Evolutionary conservation across 1,140 invertebrate genomes (phyloP), one percentile per base, ranked within the genome.

Genomic region (Lepidurus apus): DNA sequence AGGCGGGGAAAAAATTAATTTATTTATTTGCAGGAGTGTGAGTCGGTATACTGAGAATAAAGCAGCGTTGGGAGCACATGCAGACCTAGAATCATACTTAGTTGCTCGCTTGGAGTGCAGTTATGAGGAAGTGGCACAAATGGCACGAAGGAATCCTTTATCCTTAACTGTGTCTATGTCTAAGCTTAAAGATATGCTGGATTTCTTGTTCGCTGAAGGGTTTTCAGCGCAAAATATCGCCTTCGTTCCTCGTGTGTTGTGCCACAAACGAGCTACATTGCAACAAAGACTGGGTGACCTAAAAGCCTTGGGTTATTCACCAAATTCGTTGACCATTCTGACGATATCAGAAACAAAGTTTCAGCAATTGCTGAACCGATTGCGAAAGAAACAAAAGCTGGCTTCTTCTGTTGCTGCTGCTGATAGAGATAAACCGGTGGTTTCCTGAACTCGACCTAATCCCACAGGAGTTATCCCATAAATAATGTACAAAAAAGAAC

Each of bases 121-220:
- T 43, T 78, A 83, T 1, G 83, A 81, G 73, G 82, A 84, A 75
- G 82, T 85, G 1, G 84, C 85, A 74, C 81, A 79, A 21, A 83
- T 88, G 76, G 85, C 86, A 80, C 80, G 80, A 26, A 86, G 82
- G 79, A 84, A 87, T 79, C 87, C 87, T 7, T 83, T 84, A 7
- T 82, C 88, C 74, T 81, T 84, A 79, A 84, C 83, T 42, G 86
- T 87, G 24, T 85, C 84, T 65, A 84, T 87, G 13, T 84, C 84
- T 8, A 88, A 87, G 83, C 83, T 88, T 77, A 82, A 87, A 77
- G 85, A 87, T 80, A 85, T 88, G 13, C 82, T 89, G 7, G 86
- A 88, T 81, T 88, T 87, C 74, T 80, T 89, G 3, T 84, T 84
- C 77, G 84, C 82, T 44, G 83, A 85, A 75, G 85, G 87, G 13